A percentile compares a stretch with the other conserved stretches of the same genome.
These are phyloP conservation scores for Cheilosia urbana DNA, from an alignment of 2,888 invertebrate genomes.

Conservation along the genomic window DNA sequence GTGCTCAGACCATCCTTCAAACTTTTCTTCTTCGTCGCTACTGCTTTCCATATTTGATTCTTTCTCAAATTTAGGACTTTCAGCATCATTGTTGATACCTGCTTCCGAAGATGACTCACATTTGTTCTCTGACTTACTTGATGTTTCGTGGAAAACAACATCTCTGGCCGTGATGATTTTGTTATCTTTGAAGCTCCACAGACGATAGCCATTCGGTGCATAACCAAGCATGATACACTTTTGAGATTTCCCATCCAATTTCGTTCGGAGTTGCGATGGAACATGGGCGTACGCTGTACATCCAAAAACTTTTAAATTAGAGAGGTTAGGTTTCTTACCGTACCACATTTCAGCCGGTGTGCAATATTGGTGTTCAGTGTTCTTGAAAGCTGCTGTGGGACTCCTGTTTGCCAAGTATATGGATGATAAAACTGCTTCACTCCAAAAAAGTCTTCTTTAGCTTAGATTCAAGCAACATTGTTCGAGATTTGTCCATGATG, in stretches of 20 bases:
- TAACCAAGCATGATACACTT: neutral
- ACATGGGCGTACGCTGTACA: neutral
- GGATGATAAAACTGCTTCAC: slow-evolving; percentile 23
- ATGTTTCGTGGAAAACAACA: slow-evolving; percentile 20
- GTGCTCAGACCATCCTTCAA: neutral
- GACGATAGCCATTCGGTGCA: slow-evolving; percentile 10
- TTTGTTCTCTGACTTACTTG: neutral
- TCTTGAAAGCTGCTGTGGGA: slow-evolving; percentile 9
- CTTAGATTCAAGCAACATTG: neutral
- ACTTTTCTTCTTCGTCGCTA: neutral
- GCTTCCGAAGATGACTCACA: neutral
- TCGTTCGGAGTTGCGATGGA: neutral
- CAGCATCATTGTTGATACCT: neutral
- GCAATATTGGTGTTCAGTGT: neutral
- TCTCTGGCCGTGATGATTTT: slow-evolving; percentile 4
- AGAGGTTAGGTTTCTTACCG: neutral
- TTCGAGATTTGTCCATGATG: slow-evolving; percentile 13
- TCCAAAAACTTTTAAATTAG: neutral
- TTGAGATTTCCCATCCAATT: no score
- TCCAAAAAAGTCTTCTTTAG: slow-evolving; percentile 14
- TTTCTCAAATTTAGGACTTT: neutral
- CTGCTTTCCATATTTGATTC: neutral
- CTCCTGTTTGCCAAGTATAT: slow-evolving; percentile 21
- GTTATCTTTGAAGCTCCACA: neutral
- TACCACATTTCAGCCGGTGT: slow-evolving; percentile 24